A percentile compares a stretch with the other conserved stretches of the same genome.
Evolutionary conservation across 2,113 vertebrate genomes (phyloP).

Genomic region (Ammodytes dubius): DNA sequence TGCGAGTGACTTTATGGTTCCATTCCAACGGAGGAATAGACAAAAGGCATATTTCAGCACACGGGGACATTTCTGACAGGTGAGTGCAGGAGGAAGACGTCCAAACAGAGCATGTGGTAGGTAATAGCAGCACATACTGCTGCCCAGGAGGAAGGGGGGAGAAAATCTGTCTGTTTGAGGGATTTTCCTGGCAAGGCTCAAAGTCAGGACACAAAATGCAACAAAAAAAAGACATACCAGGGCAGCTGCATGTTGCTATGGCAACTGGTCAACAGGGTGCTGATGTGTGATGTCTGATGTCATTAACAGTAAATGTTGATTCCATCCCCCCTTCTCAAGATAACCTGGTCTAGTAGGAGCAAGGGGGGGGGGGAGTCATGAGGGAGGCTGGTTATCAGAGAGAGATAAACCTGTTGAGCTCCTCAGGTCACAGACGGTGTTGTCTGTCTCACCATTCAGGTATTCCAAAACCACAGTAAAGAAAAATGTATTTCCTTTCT

Average conservation of each 20-base stretch:
- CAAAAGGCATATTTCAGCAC: conserved; percentile 50
- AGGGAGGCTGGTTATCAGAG: conserved; percentile 40
- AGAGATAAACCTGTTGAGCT: conserved; percentile 53
- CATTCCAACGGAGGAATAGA: conserved; percentile 34
- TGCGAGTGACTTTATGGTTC: conserved; percentile 56
- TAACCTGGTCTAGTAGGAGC: conserved; percentile 3
- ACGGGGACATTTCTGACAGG: conserved; percentile 53
- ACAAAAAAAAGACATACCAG: conserved; percentile 23
- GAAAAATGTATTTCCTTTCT: conserved; percentile 6
- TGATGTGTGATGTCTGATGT: conserved; percentile 50
- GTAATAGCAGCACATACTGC: conserved; percentile 37
- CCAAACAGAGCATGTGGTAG: conserved; percentile 31
- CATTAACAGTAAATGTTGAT: conserved; percentile 53
- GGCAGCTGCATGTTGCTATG: conserved; percentile 52
- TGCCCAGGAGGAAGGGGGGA: conserved; percentile 8
- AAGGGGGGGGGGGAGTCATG: neutral
- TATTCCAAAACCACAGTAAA: conserved; percentile 19
- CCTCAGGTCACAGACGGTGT: conserved; percentile 2
- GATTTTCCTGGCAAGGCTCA: conserved; percentile 26
- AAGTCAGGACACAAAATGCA: conserved; percentile 36
- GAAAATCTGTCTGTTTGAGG: conserved; percentile 41
- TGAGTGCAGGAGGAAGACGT: conserved; percentile 54
- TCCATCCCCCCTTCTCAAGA: conserved; percentile 26
- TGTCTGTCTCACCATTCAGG: conserved; percentile 37
- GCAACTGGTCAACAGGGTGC: conserved; percentile 46